Conservation (phyloP, 2,113 vertebrate species). For the Scopus umbretta region DNA sequence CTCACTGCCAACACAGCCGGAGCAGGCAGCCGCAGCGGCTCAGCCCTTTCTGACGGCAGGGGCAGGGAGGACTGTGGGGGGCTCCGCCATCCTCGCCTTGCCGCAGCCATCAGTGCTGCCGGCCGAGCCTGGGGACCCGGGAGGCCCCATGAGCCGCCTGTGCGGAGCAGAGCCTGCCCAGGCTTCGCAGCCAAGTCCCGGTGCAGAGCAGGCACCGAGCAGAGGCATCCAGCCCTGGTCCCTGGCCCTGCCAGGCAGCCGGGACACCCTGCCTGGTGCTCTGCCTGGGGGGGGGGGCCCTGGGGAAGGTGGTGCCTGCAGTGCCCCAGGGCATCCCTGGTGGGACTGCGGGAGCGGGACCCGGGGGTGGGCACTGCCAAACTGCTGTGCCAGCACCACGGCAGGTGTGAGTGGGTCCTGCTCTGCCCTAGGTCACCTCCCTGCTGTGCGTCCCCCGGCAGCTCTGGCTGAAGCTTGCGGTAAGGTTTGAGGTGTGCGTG, state of each 20-base stretch:
- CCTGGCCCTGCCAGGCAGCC: background rate
- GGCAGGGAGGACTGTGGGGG: background rate
- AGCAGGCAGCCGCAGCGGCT: background rate
- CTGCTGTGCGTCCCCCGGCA: background rate
- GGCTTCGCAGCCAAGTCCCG: background rate
- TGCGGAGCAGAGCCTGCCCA: background rate
- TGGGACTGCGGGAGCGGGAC: background rate
- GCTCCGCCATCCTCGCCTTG: background rate
- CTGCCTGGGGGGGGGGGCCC: background rate
- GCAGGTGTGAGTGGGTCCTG: background rate
- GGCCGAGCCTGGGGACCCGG: conserved; percentile 1
- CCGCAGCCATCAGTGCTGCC: background rate
- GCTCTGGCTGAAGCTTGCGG: background rate
- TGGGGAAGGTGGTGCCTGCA: background rate
- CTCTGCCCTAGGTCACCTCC: background rate
- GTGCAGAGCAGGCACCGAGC: background rate
- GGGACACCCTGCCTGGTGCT: background rate
- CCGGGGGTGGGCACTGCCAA: too few species aligned
- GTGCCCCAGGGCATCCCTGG: background rate
- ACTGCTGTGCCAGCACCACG: background rate
- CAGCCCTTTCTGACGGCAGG: too few species aligned
- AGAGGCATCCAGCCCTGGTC: background rate
- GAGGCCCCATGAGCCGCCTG: background rate
- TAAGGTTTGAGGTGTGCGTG: background rate
- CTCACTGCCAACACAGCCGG: background rate